These are phyloP conservation scores for Meteorus sp. DNA, from an alignment of 1,140 invertebrate species.

Conservation along the genomic window DNA sequence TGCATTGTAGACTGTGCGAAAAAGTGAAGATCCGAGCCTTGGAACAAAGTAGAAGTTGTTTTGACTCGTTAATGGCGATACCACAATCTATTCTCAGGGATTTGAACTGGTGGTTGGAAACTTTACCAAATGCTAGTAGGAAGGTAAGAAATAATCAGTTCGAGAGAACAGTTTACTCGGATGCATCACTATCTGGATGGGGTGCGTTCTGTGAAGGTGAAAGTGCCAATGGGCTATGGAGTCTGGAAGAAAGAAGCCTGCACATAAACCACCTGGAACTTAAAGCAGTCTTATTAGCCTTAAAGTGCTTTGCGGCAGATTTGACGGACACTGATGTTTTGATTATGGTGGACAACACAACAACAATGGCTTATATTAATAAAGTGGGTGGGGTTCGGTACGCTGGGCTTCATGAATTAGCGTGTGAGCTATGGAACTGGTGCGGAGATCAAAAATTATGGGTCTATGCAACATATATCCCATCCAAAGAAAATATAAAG, in stretches of 20 bases:
- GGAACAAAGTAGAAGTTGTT: no score
- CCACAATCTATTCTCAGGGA: neutral
- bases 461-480: constrained; percentile 12
- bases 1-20: constrained; percentile 16
- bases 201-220: neutral
- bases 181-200: constrained; percentile 28
- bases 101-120: constrained; percentile 26
- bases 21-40: constrained; percentile 4
- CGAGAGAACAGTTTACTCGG: constrained; percentile 9
- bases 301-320: constrained; percentile 8
- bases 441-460: neutral
- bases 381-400: constrained; percentile 13
- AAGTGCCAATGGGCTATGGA: constrained; percentile 19
- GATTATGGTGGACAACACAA: constrained; percentile 22
- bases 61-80: no score
- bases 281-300: constrained; percentile 2
- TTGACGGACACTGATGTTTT: constrained; percentile 10
- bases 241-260: neutral
- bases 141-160: constrained; percentile 4
- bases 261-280: constrained; percentile 25
- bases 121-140: neutral
- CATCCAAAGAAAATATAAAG: constrained; percentile 18
- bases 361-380: constrained; percentile 22
- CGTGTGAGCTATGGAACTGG: constrained; percentile 16
- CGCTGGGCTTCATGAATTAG: constrained; percentile 1